A percentile compares a stretch with the other conserved stretches of the same genome.
These are phyloP conservation scores for Hylaeus anthracinus DNA, from an alignment of 1,140 invertebrate species.

Conservation along the genomic window DNA sequence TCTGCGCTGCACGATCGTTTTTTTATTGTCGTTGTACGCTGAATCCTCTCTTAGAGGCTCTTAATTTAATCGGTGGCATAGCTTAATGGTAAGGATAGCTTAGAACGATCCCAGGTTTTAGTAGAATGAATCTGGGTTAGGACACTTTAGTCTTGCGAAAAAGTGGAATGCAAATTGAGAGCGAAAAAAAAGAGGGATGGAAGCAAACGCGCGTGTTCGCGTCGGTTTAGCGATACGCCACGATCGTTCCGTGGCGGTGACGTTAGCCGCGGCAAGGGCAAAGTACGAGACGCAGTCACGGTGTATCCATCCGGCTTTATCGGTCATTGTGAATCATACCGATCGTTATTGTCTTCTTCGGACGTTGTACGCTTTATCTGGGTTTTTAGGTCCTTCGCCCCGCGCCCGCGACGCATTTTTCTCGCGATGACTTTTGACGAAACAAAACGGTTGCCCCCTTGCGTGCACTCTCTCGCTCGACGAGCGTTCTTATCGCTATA, in stretches of 20 bases:
- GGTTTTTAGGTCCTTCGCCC: constrained; percentile 58
- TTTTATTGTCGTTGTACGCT: too few relatives aligned
- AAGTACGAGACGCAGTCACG: constrained; percentile 78
- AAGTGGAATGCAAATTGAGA: too few relatives aligned
- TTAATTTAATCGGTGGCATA: too few relatives aligned
- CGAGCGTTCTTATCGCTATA: neutral
- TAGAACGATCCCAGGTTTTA: too few relatives aligned
- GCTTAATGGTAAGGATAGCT: too few relatives aligned
- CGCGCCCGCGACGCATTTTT: neutral
- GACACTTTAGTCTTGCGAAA: too few relatives aligned
- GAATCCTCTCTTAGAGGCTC: too few relatives aligned
- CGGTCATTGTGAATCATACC: constrained; percentile 74
- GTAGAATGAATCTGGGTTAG: too few relatives aligned
- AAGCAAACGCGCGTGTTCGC: neutral
- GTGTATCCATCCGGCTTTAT: constrained; percentile 72
- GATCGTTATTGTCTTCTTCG: constrained; percentile 71
- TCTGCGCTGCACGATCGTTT: too few relatives aligned
- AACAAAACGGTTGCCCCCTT: neutral
- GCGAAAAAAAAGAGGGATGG: too few relatives aligned
- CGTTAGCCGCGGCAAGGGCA: constrained; percentile 61
- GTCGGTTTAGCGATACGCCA: neutral
- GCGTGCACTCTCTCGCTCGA: neutral
- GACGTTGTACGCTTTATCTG: constrained; percentile 57
- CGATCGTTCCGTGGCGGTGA: constrained; percentile 40
- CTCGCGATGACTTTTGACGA: neutral